Evolutionary conservation across 2,888 invertebrate species (phyloP), one percentile per base, ranked within the genome.

Genomic region (Lucinisca nassula): DNA sequence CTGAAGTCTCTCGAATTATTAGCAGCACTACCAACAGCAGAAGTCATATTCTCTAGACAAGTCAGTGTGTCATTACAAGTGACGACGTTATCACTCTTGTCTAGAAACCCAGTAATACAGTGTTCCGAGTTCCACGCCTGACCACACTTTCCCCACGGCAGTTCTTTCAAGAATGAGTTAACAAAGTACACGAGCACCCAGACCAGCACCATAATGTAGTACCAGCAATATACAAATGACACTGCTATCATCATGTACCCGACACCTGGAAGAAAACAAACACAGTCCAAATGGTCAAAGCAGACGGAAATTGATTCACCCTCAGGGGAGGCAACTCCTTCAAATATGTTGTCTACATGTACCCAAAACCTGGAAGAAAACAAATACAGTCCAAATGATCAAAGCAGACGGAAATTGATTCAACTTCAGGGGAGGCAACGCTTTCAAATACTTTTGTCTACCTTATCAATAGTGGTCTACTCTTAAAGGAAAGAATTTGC

Each of bases 211-310:
- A 90, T 88, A 61, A 92, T 92, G 80, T 92, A 92, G 87, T 92
- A 92, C 78, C 91, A 90, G 38, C 90, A 91, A n/a, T 87, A 90
- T 74, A 92, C 89, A n/a, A 89, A 90, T 0, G 92, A 92, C 17
- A 91, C 91, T 0, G 92, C 61, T 24, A 92, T 86, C 92, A 92
- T 92, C 61, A 91, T 89, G 79, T 91, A 92, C 6, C 92, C 92
- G 12, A 92, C 61, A 27, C 92, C 92, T 92, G 88, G 10, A 79
- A 37, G 6, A 72, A 51, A 3, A 51, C 10, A 51, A 8, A 21
- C 10, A 51, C 10, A 51, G 10, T 40, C 40, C 40, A 10, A 40
- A 40, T 40, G 8, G n/a, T n/a, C n/a, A n/a, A n/a, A n/a, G n/a
- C n/a, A n/a, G n/a, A n/a, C n/a, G n/a, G n/a, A n/a, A n/a, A n/a